A percentile compares a stretch with the other conserved stretches of the same genome.
phyloP scores from a whole-genome alignment of 2,888 invertebrate species.

The Mesorhabditis spiculigera region DNA sequence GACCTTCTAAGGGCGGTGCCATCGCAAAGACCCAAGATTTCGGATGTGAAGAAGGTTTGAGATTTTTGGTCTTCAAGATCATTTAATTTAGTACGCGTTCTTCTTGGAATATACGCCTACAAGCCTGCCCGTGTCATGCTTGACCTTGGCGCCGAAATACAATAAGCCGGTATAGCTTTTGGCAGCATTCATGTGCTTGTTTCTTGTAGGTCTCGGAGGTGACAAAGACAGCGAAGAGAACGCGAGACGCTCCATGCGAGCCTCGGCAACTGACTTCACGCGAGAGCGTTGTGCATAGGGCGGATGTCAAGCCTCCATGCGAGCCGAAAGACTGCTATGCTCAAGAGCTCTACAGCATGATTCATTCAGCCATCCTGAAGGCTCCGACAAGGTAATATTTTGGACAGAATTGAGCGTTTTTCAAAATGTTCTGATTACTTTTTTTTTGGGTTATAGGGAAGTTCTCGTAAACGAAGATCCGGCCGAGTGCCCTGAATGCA shows the following conservation, averaged over 20 bases:
- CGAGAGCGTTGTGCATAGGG: no score
- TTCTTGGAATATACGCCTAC: constrained; percentile 74
- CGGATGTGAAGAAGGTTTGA: constrained; percentile 38
- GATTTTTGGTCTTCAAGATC: background rate
- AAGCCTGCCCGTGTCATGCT: constrained; percentile 82
- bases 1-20: constrained; percentile 63
- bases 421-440: background rate
- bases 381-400: background rate
- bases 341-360: background rate
- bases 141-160: constrained; percentile 86
- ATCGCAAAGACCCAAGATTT: constrained; percentile 61
- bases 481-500: constrained; percentile 86
- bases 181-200: no score
- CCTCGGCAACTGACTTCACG: no score
- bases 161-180: no score
- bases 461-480: constrained; percentile 69
- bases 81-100: constrained; percentile 21
- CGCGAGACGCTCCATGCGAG: no score
- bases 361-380: background rate
- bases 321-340: constrained; percentile 1
- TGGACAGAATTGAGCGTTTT: no score
- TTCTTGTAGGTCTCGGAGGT: no score
- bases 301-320: no score
- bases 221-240: no score
- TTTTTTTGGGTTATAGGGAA: background rate